phyloP scores from a whole-genome alignment of 2,113 vertebrate species.

The Grammomys surdaster region DNA sequence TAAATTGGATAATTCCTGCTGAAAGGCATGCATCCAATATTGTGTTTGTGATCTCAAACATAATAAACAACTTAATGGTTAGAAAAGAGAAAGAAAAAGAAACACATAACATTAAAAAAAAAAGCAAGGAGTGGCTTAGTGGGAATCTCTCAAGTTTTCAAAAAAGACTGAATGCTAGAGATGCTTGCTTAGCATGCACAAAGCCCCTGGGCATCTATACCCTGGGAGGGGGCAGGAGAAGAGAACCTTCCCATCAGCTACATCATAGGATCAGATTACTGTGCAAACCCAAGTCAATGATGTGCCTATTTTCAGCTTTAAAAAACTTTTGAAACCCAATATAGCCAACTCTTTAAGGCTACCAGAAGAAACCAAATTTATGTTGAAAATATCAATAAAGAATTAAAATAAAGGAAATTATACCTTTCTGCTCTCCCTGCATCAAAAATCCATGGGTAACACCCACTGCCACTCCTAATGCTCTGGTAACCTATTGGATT shows the following conservation, averaged over 20 bases:
- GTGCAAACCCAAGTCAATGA: background rate
- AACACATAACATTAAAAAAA: background rate
- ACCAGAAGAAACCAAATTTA: conserved; percentile 27
- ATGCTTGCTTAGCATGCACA: background rate
- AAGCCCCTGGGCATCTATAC: no score
- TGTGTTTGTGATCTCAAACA: conserved; percentile 59
- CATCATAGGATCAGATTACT: background rate
- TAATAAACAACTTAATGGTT: conserved; percentile 36
- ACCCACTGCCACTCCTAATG: background rate
- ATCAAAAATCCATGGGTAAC: background rate
- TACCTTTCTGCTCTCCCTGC: background rate
- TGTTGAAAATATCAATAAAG: background rate
- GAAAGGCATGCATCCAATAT: conserved; percentile 64
- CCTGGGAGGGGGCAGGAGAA: background rate
- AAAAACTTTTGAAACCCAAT: background rate
- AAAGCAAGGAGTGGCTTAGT: background rate
- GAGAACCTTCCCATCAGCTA: background rate
- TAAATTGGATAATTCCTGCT: conserved; percentile 53
- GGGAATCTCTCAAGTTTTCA: background rate
- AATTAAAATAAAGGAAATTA: background rate
- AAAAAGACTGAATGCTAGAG: background rate
- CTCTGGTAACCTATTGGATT: background rate
- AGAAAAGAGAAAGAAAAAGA: conserved; percentile 46
- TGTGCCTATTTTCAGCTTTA: background rate
- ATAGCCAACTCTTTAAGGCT: background rate